Evolutionary conservation across 2,113 vertebrate species (phyloP).

Genomic region (Himantopus leucocephalus): DNA sequence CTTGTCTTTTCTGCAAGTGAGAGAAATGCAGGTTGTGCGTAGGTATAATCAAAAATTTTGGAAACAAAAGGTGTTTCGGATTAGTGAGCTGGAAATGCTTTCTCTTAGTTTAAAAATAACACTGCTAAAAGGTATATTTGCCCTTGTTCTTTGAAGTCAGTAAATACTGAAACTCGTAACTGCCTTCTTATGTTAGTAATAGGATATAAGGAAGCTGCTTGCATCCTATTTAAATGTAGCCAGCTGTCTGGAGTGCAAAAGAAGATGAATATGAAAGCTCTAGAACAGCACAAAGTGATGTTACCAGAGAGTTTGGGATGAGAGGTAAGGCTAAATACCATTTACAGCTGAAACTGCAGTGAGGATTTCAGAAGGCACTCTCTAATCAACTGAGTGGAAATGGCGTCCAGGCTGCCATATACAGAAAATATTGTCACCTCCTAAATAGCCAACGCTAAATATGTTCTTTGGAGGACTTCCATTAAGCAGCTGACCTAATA

Average conservation of each 20-base stretch:
- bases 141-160: neutral
- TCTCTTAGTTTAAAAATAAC: neutral
- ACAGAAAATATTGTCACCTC: neutral
- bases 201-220: neutral
- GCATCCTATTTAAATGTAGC: neutral
- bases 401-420: rapidly evolving
- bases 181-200: neutral
- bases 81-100: neutral
- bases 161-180: neutral
- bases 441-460: neutral
- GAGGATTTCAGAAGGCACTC: neutral
- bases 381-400: too few species aligned
- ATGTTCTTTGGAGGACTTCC: neutral
- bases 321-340: neutral
- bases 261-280: neutral
- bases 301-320: neutral
- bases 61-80: neutral
- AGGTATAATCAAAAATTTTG: neutral
- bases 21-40: neutral
- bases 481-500: neutral
- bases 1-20: neutral
- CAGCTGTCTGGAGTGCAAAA: neutral
- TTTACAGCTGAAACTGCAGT: neutral
- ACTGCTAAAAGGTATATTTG: neutral
- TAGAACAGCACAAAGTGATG: neutral